phyloP scores from a whole-genome alignment of 2,113 vertebrate genomes.

The Eleginops maclovinus region DNA sequence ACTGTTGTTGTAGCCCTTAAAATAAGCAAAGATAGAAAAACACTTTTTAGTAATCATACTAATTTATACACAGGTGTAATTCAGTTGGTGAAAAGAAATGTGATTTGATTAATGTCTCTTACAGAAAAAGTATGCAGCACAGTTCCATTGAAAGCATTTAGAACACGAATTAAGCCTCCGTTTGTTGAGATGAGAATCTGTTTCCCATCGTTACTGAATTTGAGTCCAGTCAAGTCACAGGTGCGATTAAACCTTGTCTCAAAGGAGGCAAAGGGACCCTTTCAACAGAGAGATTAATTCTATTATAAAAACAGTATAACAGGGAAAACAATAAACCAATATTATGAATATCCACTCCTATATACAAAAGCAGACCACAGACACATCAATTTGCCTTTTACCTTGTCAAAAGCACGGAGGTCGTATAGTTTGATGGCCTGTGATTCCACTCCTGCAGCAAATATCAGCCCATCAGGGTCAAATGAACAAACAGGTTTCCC shows the following conservation, averaged over 20 bases:
- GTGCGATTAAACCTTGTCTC: slow-evolving; percentile 92
- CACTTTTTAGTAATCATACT: background rate
- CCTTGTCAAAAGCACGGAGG: slow-evolving; percentile 98
- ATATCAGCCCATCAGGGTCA: slow-evolving; percentile 98
- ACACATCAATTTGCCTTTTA: slow-evolving; percentile 61
- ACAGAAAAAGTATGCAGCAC: slow-evolving; percentile 96
- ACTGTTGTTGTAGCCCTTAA: slow-evolving; percentile 96
- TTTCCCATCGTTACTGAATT: slow-evolving; percentile 98
- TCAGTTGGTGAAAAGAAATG: background rate
- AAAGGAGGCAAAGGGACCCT: slow-evolving; percentile 95
- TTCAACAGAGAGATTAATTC: background rate
- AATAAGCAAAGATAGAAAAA: slow-evolving; percentile 15
- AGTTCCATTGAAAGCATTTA: slow-evolving; percentile 95
- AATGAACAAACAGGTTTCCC: slow-evolving; percentile 98
- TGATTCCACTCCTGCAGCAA: slow-evolving; percentile 97
- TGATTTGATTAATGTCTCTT: slow-evolving; percentile 64
- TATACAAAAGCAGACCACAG: background rate
- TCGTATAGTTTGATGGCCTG: slow-evolving; percentile 97
- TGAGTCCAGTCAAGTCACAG: slow-evolving; percentile 97
- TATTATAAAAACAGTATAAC: background rate
- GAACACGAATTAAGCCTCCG: slow-evolving; percentile 91
- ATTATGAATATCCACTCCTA: background rate
- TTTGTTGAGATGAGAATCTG: slow-evolving; percentile 97
- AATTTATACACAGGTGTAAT: background rate
- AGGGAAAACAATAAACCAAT: background rate